phyloP scores from a whole-genome alignment of 2,113 vertebrate species.

The Alligator mississippiensis region DNA sequence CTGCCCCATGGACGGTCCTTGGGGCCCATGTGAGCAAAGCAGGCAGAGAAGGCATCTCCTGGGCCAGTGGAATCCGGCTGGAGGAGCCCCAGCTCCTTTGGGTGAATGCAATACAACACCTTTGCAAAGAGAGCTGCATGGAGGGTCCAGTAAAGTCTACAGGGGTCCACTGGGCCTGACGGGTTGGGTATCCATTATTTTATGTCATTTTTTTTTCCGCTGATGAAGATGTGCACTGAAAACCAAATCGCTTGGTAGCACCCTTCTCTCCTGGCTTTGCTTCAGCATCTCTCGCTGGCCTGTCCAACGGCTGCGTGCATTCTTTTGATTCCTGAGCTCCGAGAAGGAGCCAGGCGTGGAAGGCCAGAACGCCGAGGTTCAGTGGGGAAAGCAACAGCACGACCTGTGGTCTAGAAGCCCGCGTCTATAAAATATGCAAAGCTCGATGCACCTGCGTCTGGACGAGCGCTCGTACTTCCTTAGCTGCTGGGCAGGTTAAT shows the following conservation, averaged over 20 bases:
- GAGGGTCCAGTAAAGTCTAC: not conserved
- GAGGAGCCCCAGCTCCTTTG: not conserved
- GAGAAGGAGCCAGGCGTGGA: slow-evolving; percentile 6
- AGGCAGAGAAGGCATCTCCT: not conserved
- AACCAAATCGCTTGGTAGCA: slow-evolving; percentile 26
- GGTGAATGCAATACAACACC: not conserved
- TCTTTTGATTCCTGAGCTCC: not conserved
- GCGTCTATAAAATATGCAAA: not conserved
- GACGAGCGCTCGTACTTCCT: not conserved
- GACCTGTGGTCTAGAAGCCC: not conserved
- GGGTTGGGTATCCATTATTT: too few relatives aligned
- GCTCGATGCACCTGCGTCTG: rapidly evolving
- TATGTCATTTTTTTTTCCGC: slow-evolving; percentile 11
- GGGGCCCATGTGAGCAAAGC: not conserved
- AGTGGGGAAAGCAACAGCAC: rapidly evolving
- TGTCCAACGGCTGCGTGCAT: not conserved
- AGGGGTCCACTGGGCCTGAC: not conserved
- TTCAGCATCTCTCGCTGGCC: slow-evolving; percentile 9
- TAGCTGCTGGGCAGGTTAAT: not conserved
- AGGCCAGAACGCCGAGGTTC: not conserved
- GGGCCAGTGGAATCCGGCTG: not conserved
- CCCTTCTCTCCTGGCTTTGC: slow-evolving; percentile 7
- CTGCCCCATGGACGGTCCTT: not conserved
- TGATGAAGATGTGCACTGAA: slow-evolving; percentile 1
- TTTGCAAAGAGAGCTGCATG: rapidly evolving